phyloP scores from a whole-genome alignment of 2,113 vertebrate species.

The Corvus moneduloides region DNA sequence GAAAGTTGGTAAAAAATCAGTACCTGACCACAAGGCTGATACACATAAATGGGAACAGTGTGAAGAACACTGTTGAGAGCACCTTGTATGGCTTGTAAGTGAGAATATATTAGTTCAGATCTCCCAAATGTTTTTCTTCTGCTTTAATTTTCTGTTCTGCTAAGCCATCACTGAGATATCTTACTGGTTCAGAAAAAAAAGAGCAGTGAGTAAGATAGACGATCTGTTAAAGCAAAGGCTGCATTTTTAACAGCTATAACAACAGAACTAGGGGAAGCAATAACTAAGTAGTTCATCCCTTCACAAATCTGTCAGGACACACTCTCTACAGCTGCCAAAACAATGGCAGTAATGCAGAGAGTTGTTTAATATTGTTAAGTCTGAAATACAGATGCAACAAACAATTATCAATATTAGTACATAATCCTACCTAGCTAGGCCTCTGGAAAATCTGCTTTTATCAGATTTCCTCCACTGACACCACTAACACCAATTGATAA shows the following conservation, averaged over 20 bases:
- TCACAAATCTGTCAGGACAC: background rate
- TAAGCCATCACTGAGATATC: background rate
- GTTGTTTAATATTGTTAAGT: background rate
- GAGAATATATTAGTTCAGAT: background rate
- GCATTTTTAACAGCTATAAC: background rate
- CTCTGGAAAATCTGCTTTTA: constrained; percentile 7
- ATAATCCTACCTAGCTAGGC: background rate
- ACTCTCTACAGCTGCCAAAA: background rate
- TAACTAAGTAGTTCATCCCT: background rate
- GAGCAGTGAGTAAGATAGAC: background rate
- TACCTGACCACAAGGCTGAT: background rate
- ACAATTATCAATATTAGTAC: background rate
- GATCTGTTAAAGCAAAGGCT: background rate
- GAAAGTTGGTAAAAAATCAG: background rate
- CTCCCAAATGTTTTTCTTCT: background rate
- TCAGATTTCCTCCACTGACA: background rate
- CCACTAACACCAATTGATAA: background rate
- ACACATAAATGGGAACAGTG: background rate
- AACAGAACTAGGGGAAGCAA: background rate
- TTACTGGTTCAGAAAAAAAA: background rate
- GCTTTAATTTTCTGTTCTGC: background rate
- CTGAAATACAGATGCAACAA: background rate
- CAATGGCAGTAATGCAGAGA: background rate
- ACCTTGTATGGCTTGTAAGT: background rate
- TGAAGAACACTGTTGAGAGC: background rate